Conservation (phyloP, 2,113 vertebrate species). For the Recurvirostra avosetta region DNA sequence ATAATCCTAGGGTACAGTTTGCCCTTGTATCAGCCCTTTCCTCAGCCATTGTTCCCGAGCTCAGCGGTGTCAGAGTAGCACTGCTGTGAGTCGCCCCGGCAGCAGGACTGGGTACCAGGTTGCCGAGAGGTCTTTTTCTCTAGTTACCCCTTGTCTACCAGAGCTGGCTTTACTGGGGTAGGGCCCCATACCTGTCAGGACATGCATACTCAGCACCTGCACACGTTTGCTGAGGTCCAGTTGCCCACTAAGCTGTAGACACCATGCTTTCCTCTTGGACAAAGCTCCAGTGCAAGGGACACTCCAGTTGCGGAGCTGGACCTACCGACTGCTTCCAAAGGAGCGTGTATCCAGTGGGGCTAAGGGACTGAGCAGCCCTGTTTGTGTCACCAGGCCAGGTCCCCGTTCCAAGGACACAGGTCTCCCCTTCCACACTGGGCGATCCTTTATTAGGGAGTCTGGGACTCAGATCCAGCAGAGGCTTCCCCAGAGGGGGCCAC, state of each 20-base stretch:
- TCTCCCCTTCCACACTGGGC: not conserved
- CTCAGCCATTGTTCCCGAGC: not conserved
- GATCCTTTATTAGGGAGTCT: not conserved
- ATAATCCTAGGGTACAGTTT: not conserved
- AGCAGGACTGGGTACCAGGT: not conserved
- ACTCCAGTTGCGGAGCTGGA: not conserved
- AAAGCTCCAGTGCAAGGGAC: not conserved
- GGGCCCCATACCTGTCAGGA: not conserved
- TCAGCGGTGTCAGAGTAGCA: not conserved
- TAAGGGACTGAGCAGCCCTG: not conserved
- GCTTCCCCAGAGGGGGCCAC: not conserved
- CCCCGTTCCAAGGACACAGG: not conserved
- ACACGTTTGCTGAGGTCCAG: not conserved
- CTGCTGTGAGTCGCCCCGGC: not conserved
- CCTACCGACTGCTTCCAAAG: not conserved
- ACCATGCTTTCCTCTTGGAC: not conserved
- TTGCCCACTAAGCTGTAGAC: not conserved
- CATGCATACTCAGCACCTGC: not conserved
- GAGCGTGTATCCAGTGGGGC: accelerated
- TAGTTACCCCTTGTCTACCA: accelerated
- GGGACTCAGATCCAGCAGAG: not conserved
- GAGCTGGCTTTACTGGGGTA: not conserved
- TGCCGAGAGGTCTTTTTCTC: not conserved
- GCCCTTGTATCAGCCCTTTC: not conserved
- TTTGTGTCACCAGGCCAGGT: not conserved